Conservation (phyloP, 2,797 vertebrate genomes). For the Hydrolagus colliei region DNA sequence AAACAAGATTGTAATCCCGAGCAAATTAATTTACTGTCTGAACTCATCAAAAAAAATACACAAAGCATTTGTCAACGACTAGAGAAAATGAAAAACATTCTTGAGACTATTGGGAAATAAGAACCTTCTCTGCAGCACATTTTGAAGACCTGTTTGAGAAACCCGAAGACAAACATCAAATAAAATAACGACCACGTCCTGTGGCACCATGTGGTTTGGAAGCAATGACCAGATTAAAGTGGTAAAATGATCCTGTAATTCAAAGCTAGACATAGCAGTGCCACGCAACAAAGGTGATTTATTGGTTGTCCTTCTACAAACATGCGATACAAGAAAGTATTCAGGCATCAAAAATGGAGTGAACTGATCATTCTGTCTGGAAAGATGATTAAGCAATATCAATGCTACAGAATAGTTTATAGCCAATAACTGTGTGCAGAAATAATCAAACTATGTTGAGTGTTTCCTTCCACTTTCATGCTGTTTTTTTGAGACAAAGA, state of each 20-base stretch:
- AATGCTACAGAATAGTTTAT: background rate
- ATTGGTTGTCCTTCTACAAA: background rate
- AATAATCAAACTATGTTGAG: background rate
- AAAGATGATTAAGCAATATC: background rate
- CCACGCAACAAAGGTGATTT: slow-evolving; percentile 2
- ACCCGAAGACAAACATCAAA: background rate
- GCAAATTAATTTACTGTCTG: background rate
- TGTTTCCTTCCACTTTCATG: background rate
- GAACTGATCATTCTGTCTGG: background rate
- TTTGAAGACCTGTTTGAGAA: background rate
- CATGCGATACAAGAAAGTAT: background rate
- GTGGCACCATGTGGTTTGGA: background rate
- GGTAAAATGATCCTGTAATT: background rate
- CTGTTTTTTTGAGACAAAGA: background rate
- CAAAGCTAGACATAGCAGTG: background rate
- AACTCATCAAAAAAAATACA: background rate
- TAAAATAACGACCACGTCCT: background rate
- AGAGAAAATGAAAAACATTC: background rate
- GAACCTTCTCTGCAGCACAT: background rate
- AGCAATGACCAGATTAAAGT: background rate
- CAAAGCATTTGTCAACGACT: background rate
- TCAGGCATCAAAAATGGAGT: background rate
- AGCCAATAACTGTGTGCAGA: background rate
- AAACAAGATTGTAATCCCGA: background rate
- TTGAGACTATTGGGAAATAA: background rate